Evolutionary conservation across 2,797 vertebrate genomes (phyloP).

Genomic region (Phalanger gymnotis): DNA sequence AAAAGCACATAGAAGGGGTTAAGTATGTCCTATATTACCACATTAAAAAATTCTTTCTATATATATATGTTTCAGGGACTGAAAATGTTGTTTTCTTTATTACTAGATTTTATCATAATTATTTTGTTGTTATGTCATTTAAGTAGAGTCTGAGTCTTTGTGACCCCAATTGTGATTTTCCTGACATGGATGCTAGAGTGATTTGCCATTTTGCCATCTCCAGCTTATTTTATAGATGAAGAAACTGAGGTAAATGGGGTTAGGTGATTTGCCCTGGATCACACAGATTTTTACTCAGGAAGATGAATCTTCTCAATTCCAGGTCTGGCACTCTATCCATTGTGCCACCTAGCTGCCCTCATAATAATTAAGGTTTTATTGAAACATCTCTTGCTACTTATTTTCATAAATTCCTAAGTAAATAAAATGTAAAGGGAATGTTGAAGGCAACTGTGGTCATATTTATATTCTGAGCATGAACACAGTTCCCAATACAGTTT

Average conservation of each 20-base stretch:
- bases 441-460: constrained; percentile 65
- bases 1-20: not conserved
- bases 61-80: not conserved
- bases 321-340: not conserved
- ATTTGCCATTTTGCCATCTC: not conserved
- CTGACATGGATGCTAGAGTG: not conserved
- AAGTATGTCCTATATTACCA: constrained; percentile 18
- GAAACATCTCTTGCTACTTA: constrained; percentile 47
- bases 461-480: constrained; percentile 77
- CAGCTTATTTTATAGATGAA: not conserved
- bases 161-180: not conserved
- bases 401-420: constrained; percentile 66
- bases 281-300: not conserved
- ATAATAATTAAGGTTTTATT: constrained; percentile 7
- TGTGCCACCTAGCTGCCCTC: not conserved
- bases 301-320: not conserved
- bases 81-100: not conserved
- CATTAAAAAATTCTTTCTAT: not conserved
- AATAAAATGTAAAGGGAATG: constrained; percentile 69
- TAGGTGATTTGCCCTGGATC: not conserved
- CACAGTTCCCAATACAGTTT: constrained; percentile 58
- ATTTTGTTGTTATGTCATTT: not conserved
- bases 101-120: not conserved
- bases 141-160: not conserved
- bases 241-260: not conserved